Conservation (phyloP, 2,888 invertebrate species). For the Heliothis peltigera region DNA sequence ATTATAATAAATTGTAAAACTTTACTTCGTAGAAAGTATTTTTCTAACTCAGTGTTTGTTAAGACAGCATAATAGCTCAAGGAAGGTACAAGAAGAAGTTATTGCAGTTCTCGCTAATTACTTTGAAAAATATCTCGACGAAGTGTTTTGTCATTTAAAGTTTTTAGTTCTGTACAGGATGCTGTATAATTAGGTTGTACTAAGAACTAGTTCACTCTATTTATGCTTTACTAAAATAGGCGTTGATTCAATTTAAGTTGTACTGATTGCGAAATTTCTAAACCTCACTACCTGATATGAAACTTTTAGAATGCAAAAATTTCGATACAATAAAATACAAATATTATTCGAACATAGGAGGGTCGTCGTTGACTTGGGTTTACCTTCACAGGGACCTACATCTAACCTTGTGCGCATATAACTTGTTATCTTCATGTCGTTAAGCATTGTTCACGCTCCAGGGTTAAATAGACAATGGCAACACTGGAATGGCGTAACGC, state of each 20-base stretch:
- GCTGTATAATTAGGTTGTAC: neutral
- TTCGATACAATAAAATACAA: neutral
- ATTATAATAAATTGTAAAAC: no score
- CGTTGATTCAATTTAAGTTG: neutral
- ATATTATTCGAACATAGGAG: neutral
- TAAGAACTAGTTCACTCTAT: neutral
- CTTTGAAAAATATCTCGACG: conserved; percentile 11
- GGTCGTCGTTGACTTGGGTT: conserved; percentile 30
- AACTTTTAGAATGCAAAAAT: neutral
- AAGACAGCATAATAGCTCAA: conserved; percentile 1
- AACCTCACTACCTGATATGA: no score
- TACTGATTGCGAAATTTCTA: neutral
- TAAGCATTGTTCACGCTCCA: conserved; percentile 44
- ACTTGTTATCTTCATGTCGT: conserved; percentile 36
- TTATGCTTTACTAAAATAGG: neutral
- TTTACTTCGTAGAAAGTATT: conserved; percentile 6
- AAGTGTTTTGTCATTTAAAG: conserved; percentile 2
- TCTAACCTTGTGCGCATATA: conserved; percentile 30
- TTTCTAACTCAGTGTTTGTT: conserved; percentile 14
- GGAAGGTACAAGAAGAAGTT: conserved; percentile 14
- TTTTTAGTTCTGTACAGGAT: neutral
- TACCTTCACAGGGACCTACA: conserved; percentile 8
- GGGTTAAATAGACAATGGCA: conserved; percentile 38
- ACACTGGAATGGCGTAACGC: conserved; percentile 21
- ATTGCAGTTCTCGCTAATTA: conserved; percentile 17